Evolutionary conservation across 2,888 invertebrate species (phyloP).

Genomic region (Rhyacophila evoluta): DNA sequence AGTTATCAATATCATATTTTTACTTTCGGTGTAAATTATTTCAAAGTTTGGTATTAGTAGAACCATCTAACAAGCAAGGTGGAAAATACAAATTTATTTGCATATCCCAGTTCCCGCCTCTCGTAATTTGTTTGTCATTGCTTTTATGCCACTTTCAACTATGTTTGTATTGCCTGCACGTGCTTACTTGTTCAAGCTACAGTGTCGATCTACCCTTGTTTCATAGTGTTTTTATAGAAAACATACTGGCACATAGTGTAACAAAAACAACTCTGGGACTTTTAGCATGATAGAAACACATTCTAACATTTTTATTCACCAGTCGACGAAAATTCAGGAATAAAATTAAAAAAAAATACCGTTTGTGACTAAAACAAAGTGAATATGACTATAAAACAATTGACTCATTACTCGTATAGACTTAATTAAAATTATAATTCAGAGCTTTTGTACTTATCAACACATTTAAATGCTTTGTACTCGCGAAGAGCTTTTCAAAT

Average conservation of each 20-base stretch:
- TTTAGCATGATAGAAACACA: neutral
- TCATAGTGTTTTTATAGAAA: constrained; percentile 11
- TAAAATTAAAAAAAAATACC: too few species aligned
- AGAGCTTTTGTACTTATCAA: too few species aligned
- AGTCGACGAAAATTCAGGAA: too few species aligned
- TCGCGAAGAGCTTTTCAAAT: too few species aligned
- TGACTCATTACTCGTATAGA: too few species aligned
- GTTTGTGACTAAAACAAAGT: too few species aligned
- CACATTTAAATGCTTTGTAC: too few species aligned
- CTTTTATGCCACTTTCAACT: constrained; percentile 44
- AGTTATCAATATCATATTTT: too few species aligned
- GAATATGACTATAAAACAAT: too few species aligned
- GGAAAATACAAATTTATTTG: constrained; percentile 32
- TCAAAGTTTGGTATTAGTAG: neutral
- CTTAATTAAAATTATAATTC: too few species aligned
- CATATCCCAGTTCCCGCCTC: constrained; percentile 33
- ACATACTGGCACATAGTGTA: neutral
- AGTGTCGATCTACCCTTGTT: neutral
- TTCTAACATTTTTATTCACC: neutral
- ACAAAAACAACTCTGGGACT: neutral
- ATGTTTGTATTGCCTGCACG: constrained; percentile 30
- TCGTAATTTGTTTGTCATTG: constrained; percentile 44
- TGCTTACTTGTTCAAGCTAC: neutral
- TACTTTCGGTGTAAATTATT: too few species aligned
- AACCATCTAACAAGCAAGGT: neutral